Base-by-base conservation (phyloP, 1,140 invertebrate species). In the Aphaenogaster rudis region DNA sequence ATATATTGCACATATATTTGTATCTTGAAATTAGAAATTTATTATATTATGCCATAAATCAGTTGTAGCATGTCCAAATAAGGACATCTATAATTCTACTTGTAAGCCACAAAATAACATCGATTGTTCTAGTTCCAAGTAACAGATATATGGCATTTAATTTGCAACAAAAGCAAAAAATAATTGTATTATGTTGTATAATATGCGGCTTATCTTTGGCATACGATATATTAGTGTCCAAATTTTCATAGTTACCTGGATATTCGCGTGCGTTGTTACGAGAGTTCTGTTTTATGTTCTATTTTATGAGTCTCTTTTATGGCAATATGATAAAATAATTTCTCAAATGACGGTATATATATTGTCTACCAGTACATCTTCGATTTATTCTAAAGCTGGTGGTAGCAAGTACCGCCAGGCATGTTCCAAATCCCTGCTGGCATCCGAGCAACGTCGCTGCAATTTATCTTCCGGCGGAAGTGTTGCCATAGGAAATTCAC, bases 401-500 rank as follows among this genome's bases (percentile, higher is more conserved):
- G 95, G 94, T 91, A 96, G 87, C 87, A 96, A 93, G 74, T 94
- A 91, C 91, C 93, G 93, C 95, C 95, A 96, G 79, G 95, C 95
- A 69, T 94, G 92, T 87, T 95, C 93, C 79, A 96, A 89, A 77
- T 93, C 94, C 90, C 94, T 95, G 61, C 93, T 94, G 8, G 94
- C 92, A 17, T 94, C 93, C 52, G 94, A 95, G 71, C 95, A 96
- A 72, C 95, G 95, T 54, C 93, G 92, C 91, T 94, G 93, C 57
- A 96, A 92, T 82, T 94, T 95, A 72, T 95, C 95, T 54, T 95
- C 94, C 2, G 95, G 91, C 77, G 92, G 91, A 54, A 95, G 78
- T 2, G 93, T 94, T 59, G 92, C 88, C 87, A 95, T 92, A 72
- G 95, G 95, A 93, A 96, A 95, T 79, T 95, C 93, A 59, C 93